A percentile compares a stretch with the other conserved stretches of the same genome.
Evolutionary conservation across 2,797 vertebrate genomes (phyloP).

Genomic region (Sardinella longiceps): DNA sequence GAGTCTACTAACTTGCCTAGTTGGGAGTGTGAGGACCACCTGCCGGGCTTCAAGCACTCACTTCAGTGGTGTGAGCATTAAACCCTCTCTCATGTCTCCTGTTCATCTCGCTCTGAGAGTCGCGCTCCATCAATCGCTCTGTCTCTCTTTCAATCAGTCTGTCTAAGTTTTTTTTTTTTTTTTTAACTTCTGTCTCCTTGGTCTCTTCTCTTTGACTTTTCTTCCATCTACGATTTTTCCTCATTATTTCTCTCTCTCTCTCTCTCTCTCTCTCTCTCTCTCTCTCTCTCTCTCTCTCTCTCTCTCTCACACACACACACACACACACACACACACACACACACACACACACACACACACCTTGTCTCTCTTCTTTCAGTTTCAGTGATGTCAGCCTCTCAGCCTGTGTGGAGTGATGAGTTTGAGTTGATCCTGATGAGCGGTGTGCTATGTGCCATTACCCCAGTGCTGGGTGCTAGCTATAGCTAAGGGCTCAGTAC

Average conservation of each 20-base stretch:
- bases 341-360: too few species aligned
- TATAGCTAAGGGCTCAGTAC: not conserved
- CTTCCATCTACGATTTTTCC: not conserved
- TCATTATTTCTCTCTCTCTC: not conserved
- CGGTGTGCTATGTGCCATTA: not conserved
- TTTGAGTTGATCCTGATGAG: not conserved
- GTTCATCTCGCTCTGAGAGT: not conserved
- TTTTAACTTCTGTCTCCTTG: not conserved
- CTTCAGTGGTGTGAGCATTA: not conserved
- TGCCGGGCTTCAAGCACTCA: constrained; percentile 2
- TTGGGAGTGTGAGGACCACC: not conserved
- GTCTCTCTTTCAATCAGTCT: not conserved
- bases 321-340: too few species aligned
- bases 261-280: not conserved
- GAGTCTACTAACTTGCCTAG: not conserved
- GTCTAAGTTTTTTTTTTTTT: not conserved
- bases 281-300: constrained; percentile 1
- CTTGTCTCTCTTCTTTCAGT: not conserved
- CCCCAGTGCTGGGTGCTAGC: not conserved
- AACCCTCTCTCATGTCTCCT: not conserved
- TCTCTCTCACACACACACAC: not conserved
- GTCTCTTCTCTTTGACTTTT: not conserved
- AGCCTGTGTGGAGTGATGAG: not conserved
- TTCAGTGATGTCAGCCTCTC: not conserved
- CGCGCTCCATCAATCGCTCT: too few species aligned